phyloP scores from a whole-genome alignment of 1,140 invertebrate species.

The Euura lappo region DNA sequence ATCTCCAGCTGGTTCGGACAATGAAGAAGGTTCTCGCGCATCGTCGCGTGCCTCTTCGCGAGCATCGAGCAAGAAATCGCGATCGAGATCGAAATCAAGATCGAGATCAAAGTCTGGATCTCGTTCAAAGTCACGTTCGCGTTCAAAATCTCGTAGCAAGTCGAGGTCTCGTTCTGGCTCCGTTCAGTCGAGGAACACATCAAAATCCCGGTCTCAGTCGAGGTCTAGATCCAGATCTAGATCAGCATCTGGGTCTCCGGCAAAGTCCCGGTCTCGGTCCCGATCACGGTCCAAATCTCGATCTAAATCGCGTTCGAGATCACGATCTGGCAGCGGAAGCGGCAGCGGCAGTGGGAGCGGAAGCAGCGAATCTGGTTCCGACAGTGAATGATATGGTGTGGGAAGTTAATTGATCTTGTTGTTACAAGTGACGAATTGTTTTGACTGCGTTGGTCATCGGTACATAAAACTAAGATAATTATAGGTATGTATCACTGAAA shows the following conservation, averaged over 20 bases:
- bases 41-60: constrained; percentile 44
- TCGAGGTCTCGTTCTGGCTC: constrained; percentile 49
- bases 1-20: constrained; percentile 36
- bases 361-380: constrained; percentile 50
- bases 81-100: constrained; percentile 43
- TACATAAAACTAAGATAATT: neutral
- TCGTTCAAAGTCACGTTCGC: constrained; percentile 41
- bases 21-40: constrained; percentile 41
- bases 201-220: constrained; percentile 42
- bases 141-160: constrained; percentile 43
- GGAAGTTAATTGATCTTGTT: neutral
- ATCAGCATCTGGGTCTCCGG: constrained; percentile 21
- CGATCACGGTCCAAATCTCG: constrained; percentile 42
- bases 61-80: constrained; percentile 47
- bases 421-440: neutral
- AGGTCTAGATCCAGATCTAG: constrained; percentile 26
- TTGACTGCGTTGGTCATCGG: neutral
- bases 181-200: constrained; percentile 24
- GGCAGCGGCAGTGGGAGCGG: constrained; percentile 45
- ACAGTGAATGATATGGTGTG: constrained; percentile 44
- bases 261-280: constrained; percentile 39
- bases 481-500: neutral
- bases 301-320: constrained; percentile 33
- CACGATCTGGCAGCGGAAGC: constrained; percentile 44
- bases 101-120: constrained; percentile 49